These are phyloP conservation scores for Bungarus multicinctus DNA, from an alignment of 2,113 vertebrate genomes.

Conservation along the genomic window DNA sequence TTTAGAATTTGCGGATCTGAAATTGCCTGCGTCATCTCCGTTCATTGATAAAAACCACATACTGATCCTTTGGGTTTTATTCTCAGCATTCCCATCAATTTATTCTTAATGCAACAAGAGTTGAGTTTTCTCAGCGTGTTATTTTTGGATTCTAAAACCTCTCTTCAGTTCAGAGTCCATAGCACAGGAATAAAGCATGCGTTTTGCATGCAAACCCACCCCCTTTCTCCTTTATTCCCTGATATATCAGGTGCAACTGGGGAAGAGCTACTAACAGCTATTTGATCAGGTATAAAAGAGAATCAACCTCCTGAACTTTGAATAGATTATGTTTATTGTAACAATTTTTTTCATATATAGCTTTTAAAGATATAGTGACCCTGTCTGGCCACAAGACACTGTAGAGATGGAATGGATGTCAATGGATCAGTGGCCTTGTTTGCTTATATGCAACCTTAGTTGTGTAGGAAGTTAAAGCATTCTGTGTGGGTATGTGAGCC, in stretches of 20 bases:
- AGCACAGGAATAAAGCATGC: neutral
- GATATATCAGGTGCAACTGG: neutral
- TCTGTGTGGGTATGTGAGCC: neutral
- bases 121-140: neutral
- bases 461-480: neutral
- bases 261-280: neutral
- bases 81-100: neutral
- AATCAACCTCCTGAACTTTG: neutral
- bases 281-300: neutral
- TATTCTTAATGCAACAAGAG: neutral
- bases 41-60: neutral
- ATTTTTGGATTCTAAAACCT: neutral
- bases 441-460: neutral
- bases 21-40: no score
- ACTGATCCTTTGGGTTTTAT: neutral
- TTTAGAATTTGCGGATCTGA: no score
- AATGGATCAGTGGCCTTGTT: neutral
- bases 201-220: neutral
- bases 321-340: neutral
- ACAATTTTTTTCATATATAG: neutral
- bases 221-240: neutral
- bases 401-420: neutral
- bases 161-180: neutral
- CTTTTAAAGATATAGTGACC: neutral
- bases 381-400: neutral